Conservation (phyloP, 2,797 vertebrate species). For the Podarcis lilfordi region DNA sequence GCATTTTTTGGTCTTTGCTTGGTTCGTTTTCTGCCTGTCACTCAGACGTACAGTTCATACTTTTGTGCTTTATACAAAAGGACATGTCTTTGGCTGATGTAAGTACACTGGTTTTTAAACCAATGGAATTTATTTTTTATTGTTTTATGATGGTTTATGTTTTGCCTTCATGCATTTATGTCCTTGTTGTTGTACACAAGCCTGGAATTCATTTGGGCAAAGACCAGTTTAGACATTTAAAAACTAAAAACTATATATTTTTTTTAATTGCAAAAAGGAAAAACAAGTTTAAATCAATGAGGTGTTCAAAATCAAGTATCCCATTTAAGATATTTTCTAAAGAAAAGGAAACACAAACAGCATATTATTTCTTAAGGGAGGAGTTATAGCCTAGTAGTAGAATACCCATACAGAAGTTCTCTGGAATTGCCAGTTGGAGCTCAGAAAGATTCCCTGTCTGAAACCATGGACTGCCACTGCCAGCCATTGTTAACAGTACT, state of each 20-base stretch:
- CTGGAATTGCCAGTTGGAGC: no score
- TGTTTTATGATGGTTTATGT: background rate
- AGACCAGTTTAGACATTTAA: background rate
- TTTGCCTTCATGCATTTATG: background rate
- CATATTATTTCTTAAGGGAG: no score
- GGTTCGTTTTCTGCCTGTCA: background rate
- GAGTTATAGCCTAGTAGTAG: no score
- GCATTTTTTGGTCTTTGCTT: slow-evolving; percentile 28
- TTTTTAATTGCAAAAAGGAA: no score
- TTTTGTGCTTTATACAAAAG: background rate
- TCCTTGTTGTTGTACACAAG: background rate
- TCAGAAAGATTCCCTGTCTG: no score
- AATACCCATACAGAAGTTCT: no score
- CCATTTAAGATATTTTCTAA: no score
- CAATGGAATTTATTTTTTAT: background rate
- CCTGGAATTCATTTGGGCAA: background rate
- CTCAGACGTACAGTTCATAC: background rate
- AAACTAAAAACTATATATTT: background rate
- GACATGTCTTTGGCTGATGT: background rate
- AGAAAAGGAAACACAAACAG: no score
- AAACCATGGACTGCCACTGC: no score
- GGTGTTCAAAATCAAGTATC: no score
- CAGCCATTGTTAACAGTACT: no score
- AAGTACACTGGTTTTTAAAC: background rate
- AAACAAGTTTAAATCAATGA: no score